Evolutionary conservation across 2,113 vertebrate genomes (phyloP), one percentile per base, ranked within the genome.

Genomic region (Pseudorasbora parva): DNA sequence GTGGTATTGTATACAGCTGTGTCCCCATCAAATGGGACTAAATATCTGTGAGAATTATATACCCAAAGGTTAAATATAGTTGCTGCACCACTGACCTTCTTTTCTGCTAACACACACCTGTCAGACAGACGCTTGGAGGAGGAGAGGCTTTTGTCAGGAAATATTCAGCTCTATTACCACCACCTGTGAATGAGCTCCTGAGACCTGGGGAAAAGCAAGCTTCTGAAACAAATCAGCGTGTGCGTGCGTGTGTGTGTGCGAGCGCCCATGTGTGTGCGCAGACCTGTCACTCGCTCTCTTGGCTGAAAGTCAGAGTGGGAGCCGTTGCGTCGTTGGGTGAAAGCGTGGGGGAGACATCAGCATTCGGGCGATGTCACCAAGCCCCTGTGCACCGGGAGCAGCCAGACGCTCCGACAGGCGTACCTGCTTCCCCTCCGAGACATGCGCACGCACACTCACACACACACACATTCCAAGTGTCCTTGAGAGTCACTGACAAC

Each of bases 281-380:
- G 86, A 88, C 85, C 88, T 90, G 89, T 88, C 89, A 90, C 87
- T 88, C 84, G 84, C 86, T 77, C 62, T 86, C 86, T 86, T 86
- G 79, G 82, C 85, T 82, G 66, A 82, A 86, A 84, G 82, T 86
- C 25, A 72, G 85, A 74, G 84, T 78, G 86, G 77, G 73, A 89
- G 79, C 66, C 27, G 74, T 73, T 43, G 85, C 88, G 23, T 80
- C 81, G 79, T 81, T 51, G 84, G 88, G 84, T 83, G 83, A 88
- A 84, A 81, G 82, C 56, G 80, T 73, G 66, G 54, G 75, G 83
- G 82, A 73, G 86, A 86, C 87, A 88, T 90, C 88, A 87, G 88
- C 86, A 86, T 87, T 87, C 82, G 81, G 86, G 89, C 88, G 79
- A 88, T 90, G 89, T 87, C 89, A 90, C 86, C 86, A 82, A 82